A percentile compares a stretch with the other conserved stretches of the same genome.
phyloP scores from a whole-genome alignment of 2,113 vertebrate genomes.

The Anguilla japonica region DNA sequence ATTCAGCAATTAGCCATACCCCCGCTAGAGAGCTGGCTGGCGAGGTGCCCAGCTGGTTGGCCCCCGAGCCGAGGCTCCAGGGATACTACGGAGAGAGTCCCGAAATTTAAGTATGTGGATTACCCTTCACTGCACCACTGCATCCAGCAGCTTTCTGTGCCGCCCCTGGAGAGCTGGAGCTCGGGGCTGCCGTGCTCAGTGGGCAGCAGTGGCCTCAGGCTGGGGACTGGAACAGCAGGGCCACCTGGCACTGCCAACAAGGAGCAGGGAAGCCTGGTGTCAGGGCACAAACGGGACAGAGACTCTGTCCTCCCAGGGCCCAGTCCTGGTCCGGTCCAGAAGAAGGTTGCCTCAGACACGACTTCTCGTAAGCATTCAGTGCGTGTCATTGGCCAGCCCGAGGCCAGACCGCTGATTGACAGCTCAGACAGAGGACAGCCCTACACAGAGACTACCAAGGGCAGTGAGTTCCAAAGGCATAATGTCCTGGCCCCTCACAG shows the following conservation, averaged over 20 bases:
- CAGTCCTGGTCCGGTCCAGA: not conserved
- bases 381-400: conserved; percentile 1
- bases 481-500: not conserved
- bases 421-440: conserved; percentile 2
- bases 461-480: not conserved
- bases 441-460: not conserved
- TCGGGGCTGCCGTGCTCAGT: conserved; percentile 29
- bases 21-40: conserved; percentile 47
- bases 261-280: not conserved
- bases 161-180: conserved; percentile 56
- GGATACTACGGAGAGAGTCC: conserved; percentile 39
- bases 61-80: conserved; percentile 20
- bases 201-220: not conserved
- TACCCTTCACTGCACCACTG: conserved; percentile 58
- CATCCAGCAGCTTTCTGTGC: conserved; percentile 57
- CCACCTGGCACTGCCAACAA: conserved; percentile 19
- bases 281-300: not conserved
- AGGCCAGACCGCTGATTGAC: not conserved
- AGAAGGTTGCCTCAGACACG: not conserved
- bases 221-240: not conserved
- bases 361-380: not conserved
- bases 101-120: conserved; percentile 57
- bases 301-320: conserved; percentile 5
- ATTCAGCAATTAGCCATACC: conserved; percentile 53
- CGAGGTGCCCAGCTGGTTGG: conserved; percentile 29